Conservation (phyloP, 2,888 invertebrate species). For the Dinocampus coccinellae region DNA sequence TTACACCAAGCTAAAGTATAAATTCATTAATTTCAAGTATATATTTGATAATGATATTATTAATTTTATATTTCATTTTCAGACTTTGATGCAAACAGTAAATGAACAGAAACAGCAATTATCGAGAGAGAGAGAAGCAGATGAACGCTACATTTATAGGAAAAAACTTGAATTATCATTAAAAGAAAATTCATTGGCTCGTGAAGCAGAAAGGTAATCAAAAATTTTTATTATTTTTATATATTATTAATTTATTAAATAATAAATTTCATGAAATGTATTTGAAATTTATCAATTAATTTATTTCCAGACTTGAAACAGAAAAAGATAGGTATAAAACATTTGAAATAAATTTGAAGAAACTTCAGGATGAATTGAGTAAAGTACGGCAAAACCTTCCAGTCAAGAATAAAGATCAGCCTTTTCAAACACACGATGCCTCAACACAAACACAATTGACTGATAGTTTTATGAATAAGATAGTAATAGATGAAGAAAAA, state of each 20-base stretch:
- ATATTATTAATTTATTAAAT: not conserved
- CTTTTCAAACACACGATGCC: conserved; percentile 45
- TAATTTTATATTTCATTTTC: conserved; percentile 27
- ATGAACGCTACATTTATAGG: conserved; percentile 52
- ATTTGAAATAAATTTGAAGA: conserved; percentile 59
- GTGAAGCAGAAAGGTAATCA: conserved; percentile 59
- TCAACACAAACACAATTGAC: conserved; percentile 60
- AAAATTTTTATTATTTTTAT: conserved; percentile 5
- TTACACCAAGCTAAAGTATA: conserved; percentile 60
- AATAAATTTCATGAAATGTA: conserved; percentile 9
- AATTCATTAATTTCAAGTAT: conserved; percentile 7
- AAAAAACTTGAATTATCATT: conserved; percentile 58
- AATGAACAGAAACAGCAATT: conserved; percentile 56
- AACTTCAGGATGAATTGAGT: conserved; percentile 57
- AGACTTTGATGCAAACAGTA: conserved; percentile 56
- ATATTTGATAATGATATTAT: not conserved
- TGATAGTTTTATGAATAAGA: conserved; percentile 49
- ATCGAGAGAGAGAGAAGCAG: conserved; percentile 50
- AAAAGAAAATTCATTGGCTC: conserved; percentile 58
- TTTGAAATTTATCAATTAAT: not conserved
- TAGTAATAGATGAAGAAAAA: conserved; percentile 55
- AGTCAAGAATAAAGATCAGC: conserved; percentile 28
- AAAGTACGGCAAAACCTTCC: conserved; percentile 53
- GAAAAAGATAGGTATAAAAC: conserved; percentile 55
- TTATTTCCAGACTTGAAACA: conserved; percentile 56